These are phyloP conservation scores for Brachionus paranguensis DNA, from an alignment of 1,140 invertebrate species.

Conservation along the genomic window DNA sequence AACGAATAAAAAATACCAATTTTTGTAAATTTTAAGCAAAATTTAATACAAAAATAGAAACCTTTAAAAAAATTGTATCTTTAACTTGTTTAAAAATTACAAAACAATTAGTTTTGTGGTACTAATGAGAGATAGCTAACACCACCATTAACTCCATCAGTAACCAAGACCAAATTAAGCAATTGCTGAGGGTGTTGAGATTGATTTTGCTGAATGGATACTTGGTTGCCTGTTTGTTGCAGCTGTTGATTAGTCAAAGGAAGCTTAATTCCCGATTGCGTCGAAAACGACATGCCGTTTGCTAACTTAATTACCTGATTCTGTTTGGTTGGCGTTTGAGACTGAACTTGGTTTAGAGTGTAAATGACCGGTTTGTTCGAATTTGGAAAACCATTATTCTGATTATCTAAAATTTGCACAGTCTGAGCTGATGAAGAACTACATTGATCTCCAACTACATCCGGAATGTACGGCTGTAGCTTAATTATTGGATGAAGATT, in stretches of 20 bases:
- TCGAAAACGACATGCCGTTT: neutral
- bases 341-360: neutral
- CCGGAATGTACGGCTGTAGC: constrained; percentile 7
- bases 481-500: constrained; percentile 6
- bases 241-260: neutral
- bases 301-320: neutral
- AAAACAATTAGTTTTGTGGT: constrained; percentile 12
- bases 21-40: neutral
- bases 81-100: neutral
- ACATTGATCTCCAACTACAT: neutral
- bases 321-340: neutral
- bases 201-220: neutral
- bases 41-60: neutral
- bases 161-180: constrained; percentile 32
- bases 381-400: neutral
- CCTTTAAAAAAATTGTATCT: neutral
- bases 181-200: constrained; percentile 14
- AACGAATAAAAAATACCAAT: neutral
- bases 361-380: neutral
- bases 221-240: neutral
- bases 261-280: neutral
- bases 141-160: constrained; percentile 33
- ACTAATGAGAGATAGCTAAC: constrained; percentile 24
- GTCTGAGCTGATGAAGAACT: neutral
- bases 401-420: neutral